Conservation (phyloP, 2,113 vertebrate species). For the Toxostoma redivivum region DNA sequence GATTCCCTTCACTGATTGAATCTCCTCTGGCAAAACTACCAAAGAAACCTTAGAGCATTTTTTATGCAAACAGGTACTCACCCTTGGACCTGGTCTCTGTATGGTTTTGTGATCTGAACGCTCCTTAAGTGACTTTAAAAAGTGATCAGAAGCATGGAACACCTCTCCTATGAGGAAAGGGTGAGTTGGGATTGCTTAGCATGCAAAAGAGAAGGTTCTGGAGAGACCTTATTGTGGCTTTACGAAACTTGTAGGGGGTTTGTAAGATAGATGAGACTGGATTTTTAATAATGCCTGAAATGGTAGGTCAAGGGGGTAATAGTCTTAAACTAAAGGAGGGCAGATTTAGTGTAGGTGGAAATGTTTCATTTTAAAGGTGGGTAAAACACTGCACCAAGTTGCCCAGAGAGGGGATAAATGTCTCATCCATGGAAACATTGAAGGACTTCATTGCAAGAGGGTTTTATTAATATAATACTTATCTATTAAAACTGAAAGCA, state of each 20-base stretch:
- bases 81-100: background rate
- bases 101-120: background rate
- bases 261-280: background rate
- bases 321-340: background rate
- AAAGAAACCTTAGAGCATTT: background rate
- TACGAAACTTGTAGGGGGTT: background rate
- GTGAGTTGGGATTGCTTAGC: background rate
- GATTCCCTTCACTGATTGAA: background rate
- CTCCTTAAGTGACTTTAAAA: background rate
- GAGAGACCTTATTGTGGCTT: accelerated
- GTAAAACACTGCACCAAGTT: background rate
- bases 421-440: background rate
- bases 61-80: background rate
- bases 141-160: background rate
- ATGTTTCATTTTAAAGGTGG: background rate
- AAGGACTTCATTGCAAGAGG: background rate
- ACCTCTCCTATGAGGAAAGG: background rate
- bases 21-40: background rate
- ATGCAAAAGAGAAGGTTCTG: background rate
- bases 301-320: background rate
- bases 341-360: background rate
- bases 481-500: background rate
- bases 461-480: background rate
- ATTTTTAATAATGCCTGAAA: background rate
- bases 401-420: background rate